Evolutionary conservation across 2,797 vertebrate genomes (phyloP), one percentile per base, ranked within the genome.

Genomic region (Thunnus albacares): DNA sequence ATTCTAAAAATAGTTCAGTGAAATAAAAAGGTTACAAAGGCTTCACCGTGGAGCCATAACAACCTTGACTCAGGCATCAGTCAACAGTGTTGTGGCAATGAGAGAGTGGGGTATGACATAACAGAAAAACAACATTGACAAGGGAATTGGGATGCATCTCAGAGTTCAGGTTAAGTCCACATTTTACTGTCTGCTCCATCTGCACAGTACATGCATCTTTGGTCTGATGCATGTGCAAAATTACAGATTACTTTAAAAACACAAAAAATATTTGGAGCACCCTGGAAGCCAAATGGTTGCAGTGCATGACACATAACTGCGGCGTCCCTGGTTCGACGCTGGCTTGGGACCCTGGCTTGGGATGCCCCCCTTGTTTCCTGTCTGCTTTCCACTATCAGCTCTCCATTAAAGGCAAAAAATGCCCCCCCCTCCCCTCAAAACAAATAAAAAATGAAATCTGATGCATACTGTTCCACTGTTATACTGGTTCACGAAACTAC

Each of bases 1-100:
- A 14, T 69, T 67, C 71, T 87, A 82, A 90, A 91, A 85, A 88
- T 89, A 91, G 84, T 57, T 55, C 0, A 3, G 71, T 57, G 43
- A 79, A 79, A 59, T 67, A 59, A 70, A 79, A 79, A 52, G 2
- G 43, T 51, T 33, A 26, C 67, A 43, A 38, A 55, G 51, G 30
- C 41, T 78, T 77, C 5, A 65, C 14, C 0, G 41, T 22, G 17
- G 38, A 55, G 67, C 63, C 41, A 1, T 14, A 58, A 51, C 20
- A 56, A 30, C 30, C 6, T 76, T 63, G 79, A 87, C 58, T 78
- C 53, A 71, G 57, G 43, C 69, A 58, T 82, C 62, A 18, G 24
- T 77, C 64, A 30, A 56, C 6, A 10, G n/a, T 33, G 64, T 15
- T 49, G 65, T 20, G 49, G 43, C 17, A 22, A 0, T 17, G 57